Percentiles rank a stretch among this genome's conserved stretches.
phyloP scores from a whole-genome alignment of 2,888 invertebrate species.

The Morpho achilles region DNA sequence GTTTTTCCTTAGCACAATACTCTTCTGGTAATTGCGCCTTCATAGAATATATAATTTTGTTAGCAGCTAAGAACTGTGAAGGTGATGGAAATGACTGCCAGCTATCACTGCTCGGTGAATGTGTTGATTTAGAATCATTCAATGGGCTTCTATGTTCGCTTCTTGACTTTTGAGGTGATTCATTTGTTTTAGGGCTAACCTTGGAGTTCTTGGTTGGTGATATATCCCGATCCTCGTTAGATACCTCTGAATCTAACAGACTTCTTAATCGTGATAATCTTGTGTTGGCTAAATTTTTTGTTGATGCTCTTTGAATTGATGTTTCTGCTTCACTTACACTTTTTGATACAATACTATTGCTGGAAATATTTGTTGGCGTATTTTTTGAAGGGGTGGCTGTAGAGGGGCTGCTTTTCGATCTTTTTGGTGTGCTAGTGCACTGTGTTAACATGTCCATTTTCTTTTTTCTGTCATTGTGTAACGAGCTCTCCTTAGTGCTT shows the following conservation, averaged over 20 bases:
- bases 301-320: constrained; percentile 27
- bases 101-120: constrained; percentile 59
- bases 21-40: constrained; percentile 68
- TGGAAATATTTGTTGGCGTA: constrained; percentile 23
- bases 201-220: constrained; percentile 25
- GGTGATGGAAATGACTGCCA: constrained; percentile 58
- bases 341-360: constrained; percentile 30
- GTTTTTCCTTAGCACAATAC: constrained; percentile 50
- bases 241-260: constrained; percentile 43
- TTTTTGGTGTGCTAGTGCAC: constrained; percentile 21
- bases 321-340: constrained; percentile 27
- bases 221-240: constrained; percentile 29
- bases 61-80: constrained; percentile 68
- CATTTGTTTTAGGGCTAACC: constrained; percentile 38
- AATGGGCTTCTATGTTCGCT: constrained; percentile 45
- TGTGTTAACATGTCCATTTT: constrained; percentile 14
- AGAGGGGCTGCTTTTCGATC: not conserved
- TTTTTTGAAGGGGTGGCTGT: constrained; percentile 1
- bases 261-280: constrained; percentile 50
- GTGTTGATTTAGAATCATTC: constrained; percentile 46
- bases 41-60: constrained; percentile 70
- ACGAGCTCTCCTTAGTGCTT: constrained; percentile 11
- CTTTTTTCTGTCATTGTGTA: constrained; percentile 12
- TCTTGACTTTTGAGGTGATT: constrained; percentile 36
- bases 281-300: constrained; percentile 53